Evolutionary conservation across 1,140 invertebrate genomes (phyloP).

Genomic region (Olivierus martensii): DNA sequence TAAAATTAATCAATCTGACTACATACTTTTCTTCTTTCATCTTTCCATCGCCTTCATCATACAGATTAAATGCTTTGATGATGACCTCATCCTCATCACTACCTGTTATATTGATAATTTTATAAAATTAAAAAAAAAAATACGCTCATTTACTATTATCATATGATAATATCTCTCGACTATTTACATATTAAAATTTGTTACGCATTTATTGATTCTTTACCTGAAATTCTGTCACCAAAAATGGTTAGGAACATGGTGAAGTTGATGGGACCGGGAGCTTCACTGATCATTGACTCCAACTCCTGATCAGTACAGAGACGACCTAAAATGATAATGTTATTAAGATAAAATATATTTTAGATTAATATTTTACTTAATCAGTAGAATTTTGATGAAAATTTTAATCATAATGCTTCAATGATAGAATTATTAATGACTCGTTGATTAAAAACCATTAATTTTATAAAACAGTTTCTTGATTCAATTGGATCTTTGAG

Average conservation of each 20-base stretch:
- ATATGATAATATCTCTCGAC: neutral
- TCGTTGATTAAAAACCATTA: neutral
- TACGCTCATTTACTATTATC: neutral
- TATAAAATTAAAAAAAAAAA: neutral
- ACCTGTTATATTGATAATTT: conserved; percentile 28
- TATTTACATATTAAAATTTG: conserved; percentile 15
- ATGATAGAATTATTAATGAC: no score
- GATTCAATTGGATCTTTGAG: no score
- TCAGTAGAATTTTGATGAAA: no score
- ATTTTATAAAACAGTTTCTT: neutral
- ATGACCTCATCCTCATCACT: conserved; percentile 89
- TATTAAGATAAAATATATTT: no score
- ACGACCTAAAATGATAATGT: conserved; percentile 32
- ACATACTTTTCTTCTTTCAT: conserved; percentile 36
- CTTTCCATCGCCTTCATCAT: conserved; percentile 54
- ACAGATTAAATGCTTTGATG: conserved; percentile 86
- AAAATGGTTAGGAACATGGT: conserved; percentile 85
- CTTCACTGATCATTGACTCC: conserved; percentile 79
- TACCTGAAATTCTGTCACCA: conserved; percentile 67
- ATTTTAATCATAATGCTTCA: no score
- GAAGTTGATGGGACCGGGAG: conserved; percentile 86
- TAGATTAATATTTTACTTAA: no score
- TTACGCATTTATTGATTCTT: conserved; percentile 6
- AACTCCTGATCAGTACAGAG: conserved; percentile 78
- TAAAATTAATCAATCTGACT: conserved; percentile 3